Evolutionary conservation across 2,888 invertebrate species (phyloP).

Genomic region (Ectemnius cavifrons): DNA sequence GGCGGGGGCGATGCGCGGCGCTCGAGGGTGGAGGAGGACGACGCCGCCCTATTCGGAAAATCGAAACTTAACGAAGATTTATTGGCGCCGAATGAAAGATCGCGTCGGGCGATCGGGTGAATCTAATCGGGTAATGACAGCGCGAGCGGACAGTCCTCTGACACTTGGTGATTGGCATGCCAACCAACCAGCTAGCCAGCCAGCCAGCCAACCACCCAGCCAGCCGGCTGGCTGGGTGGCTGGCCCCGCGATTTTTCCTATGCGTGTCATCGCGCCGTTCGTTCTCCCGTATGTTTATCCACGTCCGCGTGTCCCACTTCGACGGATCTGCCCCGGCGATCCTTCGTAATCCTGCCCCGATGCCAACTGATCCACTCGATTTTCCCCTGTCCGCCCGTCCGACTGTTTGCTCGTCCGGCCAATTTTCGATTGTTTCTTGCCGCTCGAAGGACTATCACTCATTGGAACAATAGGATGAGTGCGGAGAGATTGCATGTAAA

Average conservation of each 20-base stretch:
- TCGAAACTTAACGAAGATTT: conserved; percentile 64
- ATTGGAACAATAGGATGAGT: no score
- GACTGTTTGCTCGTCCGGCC: conserved; percentile 1
- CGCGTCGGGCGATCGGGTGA: conserved; percentile 54
- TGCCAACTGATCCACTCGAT: no score
- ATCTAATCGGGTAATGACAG: conserved; percentile 72
- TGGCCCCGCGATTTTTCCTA: conserved; percentile 50
- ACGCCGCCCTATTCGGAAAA: conserved; percentile 50
- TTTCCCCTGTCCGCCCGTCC: neutral
- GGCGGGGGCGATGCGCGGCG: neutral
- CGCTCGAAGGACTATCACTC: conserved; percentile 1
- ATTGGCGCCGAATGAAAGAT: conserved; percentile 64
- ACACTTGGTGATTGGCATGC: conserved; percentile 56
- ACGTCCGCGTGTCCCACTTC: no score
- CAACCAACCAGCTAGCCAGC: neutral
- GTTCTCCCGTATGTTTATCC: neutral
- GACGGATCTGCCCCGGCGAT: no score
- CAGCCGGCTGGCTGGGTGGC: conserved; percentile 21
- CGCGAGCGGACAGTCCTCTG: conserved; percentile 45
- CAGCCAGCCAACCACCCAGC: neutral
- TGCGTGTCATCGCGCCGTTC: conserved; percentile 11
- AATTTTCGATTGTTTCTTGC: conserved; percentile 1
- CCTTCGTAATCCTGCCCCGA: no score
- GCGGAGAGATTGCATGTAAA: no score
- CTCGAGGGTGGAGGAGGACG: conserved; percentile 5